Base-by-base conservation (phyloP, 1,140 invertebrate species). In the Lepidotrigona ventralis region DNA sequence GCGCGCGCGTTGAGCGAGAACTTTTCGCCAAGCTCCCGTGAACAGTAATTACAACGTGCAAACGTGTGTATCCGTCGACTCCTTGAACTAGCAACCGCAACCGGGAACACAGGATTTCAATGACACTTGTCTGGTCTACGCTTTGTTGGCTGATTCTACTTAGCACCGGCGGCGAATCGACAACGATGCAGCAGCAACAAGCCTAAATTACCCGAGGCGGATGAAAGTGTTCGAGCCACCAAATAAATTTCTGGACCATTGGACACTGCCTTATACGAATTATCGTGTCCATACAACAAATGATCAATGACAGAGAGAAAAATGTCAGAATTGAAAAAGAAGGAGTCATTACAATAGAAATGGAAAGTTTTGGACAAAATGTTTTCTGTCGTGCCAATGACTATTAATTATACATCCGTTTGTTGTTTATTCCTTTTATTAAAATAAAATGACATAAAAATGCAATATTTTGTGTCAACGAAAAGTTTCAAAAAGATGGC, bases 1-100 rank as follows among this genome's bases (percentile, higher is more conserved):
- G 71, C 78, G 74, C 78, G 74, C 58, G 21, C 74, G 19, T 58
- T 58, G 60, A 56, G n/a, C 14, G 15, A 14, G n/a, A n/a, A 29
- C 63, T 26, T 60, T 33, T 17, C 64, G 26, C 64, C 15, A 66
- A 17, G 6, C 29, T 19, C 8, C 19, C 26, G 15, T 17, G 26
- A 66, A 66, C 26, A 19, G 64, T 19, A 29, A 66, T 29, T 66
- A 29, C 14, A 15, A 66, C 29, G 64, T 29, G 26, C 26, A 29
- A 66, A 29, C 26, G 64, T 29, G 64, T 21, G 64, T 26, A 66
- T 29, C 29, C 26, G 26, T 66, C 26, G 63, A 64, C 63, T 64
- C 63, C 63, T 64, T 26, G 63, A 64, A 64, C n/a, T 64, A 23
- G 58, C 58, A 60, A 60, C 58, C 58, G n/a, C 58, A 60, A 12